Percentiles rank a stretch among this genome's conserved stretches.
These are phyloP conservation scores for Aspidapion aeneum DNA, from an alignment of 2,888 invertebrate genomes.

Conservation along the genomic window DNA sequence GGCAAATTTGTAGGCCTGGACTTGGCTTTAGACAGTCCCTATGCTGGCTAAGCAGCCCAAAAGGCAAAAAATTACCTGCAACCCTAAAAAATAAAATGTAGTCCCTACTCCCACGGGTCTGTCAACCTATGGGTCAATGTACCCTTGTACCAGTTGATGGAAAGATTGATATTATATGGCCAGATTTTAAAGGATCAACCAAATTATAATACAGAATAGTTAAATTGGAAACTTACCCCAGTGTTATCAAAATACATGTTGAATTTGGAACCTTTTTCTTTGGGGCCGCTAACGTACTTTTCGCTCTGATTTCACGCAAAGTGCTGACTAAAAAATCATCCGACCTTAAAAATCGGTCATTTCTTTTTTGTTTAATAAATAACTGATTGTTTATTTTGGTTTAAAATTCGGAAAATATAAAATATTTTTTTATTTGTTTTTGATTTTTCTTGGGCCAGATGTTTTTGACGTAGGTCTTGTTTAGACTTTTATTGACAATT, in stretches of 20 bases:
- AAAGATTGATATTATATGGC: too few species aligned
- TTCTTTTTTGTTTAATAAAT: background rate
- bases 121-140: too few species aligned
- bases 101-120: too few species aligned
- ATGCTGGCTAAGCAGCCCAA: too few species aligned
- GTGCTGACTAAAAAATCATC: background rate
- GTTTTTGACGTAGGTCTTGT: background rate
- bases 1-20: too few species aligned
- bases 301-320: background rate
- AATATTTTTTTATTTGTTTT: background rate
- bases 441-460: background rate
- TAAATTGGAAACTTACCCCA: too few species aligned
- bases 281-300: background rate
- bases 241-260: conserved; percentile 25
- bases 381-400: background rate
- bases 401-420: background rate
- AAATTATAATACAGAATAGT: too few species aligned
- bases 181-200: too few species aligned
- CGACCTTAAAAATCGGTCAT: background rate
- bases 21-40: too few species aligned
- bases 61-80: too few species aligned
- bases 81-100: too few species aligned
- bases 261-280: background rate
- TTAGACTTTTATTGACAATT: background rate
- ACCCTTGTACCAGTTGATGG: too few species aligned